Conservation (phyloP, 2,113 vertebrate species). For the Ammodytes marinus region DNA sequence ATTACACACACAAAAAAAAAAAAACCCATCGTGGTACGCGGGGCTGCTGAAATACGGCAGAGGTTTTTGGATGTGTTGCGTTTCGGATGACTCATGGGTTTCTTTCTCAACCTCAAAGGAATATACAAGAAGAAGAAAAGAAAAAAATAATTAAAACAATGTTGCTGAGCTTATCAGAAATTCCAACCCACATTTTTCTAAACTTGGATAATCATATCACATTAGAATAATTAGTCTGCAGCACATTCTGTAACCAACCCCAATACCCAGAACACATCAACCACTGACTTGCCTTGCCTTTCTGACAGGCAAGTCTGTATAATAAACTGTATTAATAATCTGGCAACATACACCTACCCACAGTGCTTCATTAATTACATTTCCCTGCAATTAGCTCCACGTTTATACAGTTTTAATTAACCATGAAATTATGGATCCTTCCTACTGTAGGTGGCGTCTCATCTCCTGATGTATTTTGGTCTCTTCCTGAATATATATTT, state of each 20-base stretch:
- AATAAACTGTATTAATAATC: constrained; percentile 34
- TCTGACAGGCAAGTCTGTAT: neutral
- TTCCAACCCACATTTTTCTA: neutral
- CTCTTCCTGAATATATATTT: constrained; percentile 48
- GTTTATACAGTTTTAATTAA: constrained; percentile 71
- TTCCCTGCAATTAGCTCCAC: constrained; percentile 64
- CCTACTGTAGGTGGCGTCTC: constrained; percentile 25
- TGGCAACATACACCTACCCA: constrained; percentile 36
- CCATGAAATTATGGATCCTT: constrained; percentile 54
- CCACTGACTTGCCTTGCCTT: neutral
- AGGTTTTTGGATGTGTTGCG: constrained; percentile 31
- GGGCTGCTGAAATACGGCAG: constrained; percentile 35
- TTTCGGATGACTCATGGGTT: constrained; percentile 47
- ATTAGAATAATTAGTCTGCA: neutral
- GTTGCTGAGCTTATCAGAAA: constrained; percentile 26
- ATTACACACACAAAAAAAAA: constrained; percentile 34
- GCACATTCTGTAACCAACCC: neutral
- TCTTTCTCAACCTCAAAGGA: neutral
- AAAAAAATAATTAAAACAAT: constrained; percentile 11
- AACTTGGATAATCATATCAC: constrained; percentile 14
- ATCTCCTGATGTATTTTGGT: constrained; percentile 41
- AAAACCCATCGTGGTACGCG: constrained; percentile 17
- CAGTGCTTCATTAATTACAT: constrained; percentile 65
- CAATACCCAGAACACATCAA: neutral
- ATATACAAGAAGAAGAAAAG: neutral